Evolutionary conservation across 2,113 vertebrate species (phyloP).

Genomic region (Mirounga angustirostris): DNA sequence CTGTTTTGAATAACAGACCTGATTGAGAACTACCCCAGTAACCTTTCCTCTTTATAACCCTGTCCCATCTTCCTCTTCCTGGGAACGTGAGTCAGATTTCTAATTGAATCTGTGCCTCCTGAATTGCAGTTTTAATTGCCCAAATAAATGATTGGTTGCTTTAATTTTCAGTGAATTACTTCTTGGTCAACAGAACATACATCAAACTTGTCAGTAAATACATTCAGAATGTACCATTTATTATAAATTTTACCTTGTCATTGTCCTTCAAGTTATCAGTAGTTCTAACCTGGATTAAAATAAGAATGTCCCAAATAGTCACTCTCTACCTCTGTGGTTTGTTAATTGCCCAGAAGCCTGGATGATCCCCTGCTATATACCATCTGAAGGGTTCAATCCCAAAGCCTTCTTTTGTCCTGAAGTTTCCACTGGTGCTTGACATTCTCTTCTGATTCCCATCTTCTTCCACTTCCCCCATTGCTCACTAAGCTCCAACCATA

Average conservation of each 20-base stretch:
- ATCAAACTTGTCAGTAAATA: neutral
- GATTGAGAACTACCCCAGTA: neutral
- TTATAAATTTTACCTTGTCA: neutral
- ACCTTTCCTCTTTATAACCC: neutral
- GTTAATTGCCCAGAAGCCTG: neutral
- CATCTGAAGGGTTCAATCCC: neutral
- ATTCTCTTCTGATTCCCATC: neutral
- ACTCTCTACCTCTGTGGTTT: no score
- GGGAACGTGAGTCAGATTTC: neutral
- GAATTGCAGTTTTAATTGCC: neutral
- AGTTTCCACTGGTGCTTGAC: neutral
- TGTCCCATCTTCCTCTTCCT: neutral
- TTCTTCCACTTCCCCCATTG: neutral
- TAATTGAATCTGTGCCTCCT: neutral
- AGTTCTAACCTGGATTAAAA: neutral
- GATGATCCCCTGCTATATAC: rapidly evolving
- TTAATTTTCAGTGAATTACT: neutral
- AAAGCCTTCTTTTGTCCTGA: neutral
- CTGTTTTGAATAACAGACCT: neutral
- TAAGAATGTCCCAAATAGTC: neutral
- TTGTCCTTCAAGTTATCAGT: neutral
- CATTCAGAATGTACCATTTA: neutral
- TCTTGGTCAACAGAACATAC: neutral
- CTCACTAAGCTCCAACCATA: neutral
- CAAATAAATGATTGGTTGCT: neutral